Conservation (phyloP, 2,113 vertebrate genomes). For the Calyptommatus sinebrachiatus region DNA sequence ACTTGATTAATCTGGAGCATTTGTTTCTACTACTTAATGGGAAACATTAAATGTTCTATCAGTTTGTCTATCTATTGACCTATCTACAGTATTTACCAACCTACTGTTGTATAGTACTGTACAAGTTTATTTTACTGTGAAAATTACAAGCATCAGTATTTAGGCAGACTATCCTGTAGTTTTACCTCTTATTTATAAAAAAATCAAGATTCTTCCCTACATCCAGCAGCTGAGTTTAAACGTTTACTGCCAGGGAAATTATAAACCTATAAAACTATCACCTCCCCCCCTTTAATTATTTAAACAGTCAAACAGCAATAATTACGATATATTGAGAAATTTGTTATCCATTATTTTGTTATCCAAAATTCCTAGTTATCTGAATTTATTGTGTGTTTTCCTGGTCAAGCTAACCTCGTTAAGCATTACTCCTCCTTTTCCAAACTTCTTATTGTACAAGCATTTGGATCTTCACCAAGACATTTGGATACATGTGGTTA, state of each 20-base stretch:
- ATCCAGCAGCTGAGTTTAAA: not conserved
- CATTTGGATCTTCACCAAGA: constrained; percentile 9
- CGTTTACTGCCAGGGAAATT: constrained; percentile 4
- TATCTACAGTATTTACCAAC: too few species aligned
- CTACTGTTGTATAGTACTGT: not conserved
- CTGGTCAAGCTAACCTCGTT: constrained; percentile 24
- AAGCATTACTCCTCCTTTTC: constrained; percentile 5
- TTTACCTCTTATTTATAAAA: not conserved
- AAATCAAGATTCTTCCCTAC: not conserved
- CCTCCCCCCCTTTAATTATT: not conserved
- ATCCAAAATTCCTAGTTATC: not conserved
- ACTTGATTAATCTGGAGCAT: constrained; percentile 16
- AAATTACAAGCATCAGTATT: constrained; percentile 13
- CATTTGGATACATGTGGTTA: constrained; percentile 3
- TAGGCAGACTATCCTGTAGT: constrained; percentile 5
- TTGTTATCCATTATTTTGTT: not conserved
- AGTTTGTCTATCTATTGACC: not conserved
- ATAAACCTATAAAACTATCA: not conserved
- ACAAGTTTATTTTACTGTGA: constrained; percentile 13
- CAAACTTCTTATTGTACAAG: constrained; percentile 19
- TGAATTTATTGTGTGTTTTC: constrained; percentile 16
- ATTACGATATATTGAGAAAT: not conserved
- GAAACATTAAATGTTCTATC: constrained; percentile 24
- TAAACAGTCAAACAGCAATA: too few species aligned
- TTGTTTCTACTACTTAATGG: constrained; percentile 30